Evolutionary conservation across 2,113 vertebrate species (phyloP).

Genomic region (Cyprinodon brontotheroides): DNA sequence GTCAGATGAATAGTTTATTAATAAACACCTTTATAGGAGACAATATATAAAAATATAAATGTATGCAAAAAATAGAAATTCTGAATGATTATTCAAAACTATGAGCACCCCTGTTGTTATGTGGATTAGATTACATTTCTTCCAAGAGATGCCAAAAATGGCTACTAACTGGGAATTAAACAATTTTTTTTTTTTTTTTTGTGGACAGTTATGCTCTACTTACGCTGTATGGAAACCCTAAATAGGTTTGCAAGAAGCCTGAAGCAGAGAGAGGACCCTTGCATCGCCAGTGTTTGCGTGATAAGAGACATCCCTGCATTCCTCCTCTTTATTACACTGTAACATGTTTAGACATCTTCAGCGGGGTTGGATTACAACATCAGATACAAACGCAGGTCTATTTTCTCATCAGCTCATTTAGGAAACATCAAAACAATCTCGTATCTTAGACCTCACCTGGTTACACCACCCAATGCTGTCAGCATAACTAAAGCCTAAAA

Average conservation of each 20-base stretch:
- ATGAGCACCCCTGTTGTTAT: background rate
- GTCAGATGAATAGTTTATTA: too few relatives aligned
- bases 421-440: constrained; percentile 65
- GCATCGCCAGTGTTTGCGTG: constrained; percentile 6
- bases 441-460: constrained; percentile 58
- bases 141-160: background rate
- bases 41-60: too few relatives aligned
- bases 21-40: too few relatives aligned
- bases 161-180: background rate
- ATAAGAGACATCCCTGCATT: constrained; percentile 41
- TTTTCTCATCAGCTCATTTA: constrained; percentile 57
- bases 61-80: background rate
- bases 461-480: constrained; percentile 45
- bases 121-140: background rate
- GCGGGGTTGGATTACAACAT: constrained; percentile 46
- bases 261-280: background rate
- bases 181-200: background rate
- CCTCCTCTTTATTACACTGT: constrained; percentile 29
- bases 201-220: background rate
- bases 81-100: background rate
- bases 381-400: constrained; percentile 37
- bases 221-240: background rate
- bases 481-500: constrained; percentile 24
- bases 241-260: background rate
- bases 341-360: constrained; percentile 65